Evolutionary conservation across 2,888 invertebrate genomes (phyloP), one percentile per base, ranked within the genome.

Genomic region (Nemurella pictetii): DNA sequence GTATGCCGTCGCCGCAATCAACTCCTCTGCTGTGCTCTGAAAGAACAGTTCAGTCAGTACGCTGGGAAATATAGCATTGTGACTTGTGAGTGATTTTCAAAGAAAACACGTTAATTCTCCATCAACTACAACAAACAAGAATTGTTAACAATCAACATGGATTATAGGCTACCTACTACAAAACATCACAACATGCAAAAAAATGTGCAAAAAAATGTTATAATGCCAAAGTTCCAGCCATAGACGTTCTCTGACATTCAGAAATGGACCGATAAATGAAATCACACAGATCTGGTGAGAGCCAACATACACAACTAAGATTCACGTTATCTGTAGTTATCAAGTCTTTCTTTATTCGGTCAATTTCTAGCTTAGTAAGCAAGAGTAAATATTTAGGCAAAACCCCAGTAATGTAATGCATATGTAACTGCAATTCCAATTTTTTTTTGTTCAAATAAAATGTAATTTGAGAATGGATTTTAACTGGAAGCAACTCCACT

Each of bases 1-100:
- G 91, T 99, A 99, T 7, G 97, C 96, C 89, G 96, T 98, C 12
- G 98, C 97, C 82, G 98, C 96, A 85, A 97, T 94, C 89, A 98
- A 95, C 90, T 99, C 98, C 87, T 95, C 95, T 87, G 95, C 93
- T 86, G 96, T 95, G 90, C 94, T 96, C 97, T 97, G 94, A 90
- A 94, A 83, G 15, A 78, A 5, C 5, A 78, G 7, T n/a, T 75
- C 27, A 2, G 26, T 75, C 26, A 75, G 9, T 25, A 25, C 55
- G 1, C 55, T 7, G 55, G 2, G 3, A 3, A 55, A n/a, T n/a
- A n/a, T 12, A 12, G 20, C 55, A 55, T 55, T 55, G n/a, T n/a
- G n/a, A 55, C 20, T 55, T 55, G 15, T 55, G 9, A 55, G 20
- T 55, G 2, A 15, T 2, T 20, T 2, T 55, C 9, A 15, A 55